These are phyloP conservation scores for Euplagia quadripunctaria DNA, from an alignment of 2,888 invertebrate species.

Conservation along the genomic window DNA sequence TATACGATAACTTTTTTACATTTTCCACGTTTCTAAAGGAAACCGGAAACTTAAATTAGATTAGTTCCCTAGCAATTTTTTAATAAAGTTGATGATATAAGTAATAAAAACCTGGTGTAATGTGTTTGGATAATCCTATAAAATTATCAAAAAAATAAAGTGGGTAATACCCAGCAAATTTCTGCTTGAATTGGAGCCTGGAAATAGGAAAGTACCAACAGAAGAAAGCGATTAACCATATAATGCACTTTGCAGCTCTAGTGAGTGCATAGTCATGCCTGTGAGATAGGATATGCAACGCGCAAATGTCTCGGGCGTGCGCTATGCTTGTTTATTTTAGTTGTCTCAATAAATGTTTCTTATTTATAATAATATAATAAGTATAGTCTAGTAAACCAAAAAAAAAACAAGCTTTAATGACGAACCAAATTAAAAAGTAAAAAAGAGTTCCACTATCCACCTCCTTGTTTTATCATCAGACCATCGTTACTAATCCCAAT, in stretches of 20 bases:
- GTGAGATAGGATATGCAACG: too few relatives aligned
- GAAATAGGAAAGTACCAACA: background rate
- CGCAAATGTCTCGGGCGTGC: too few relatives aligned
- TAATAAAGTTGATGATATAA: background rate
- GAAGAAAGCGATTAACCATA: background rate
- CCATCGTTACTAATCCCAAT: too few relatives aligned
- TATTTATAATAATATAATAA: too few relatives aligned
- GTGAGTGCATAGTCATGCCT: too few relatives aligned
- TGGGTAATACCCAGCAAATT: background rate
- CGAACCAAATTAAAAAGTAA: too few relatives aligned
- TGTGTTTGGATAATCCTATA: background rate
- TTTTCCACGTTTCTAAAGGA: background rate
- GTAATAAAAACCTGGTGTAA: background rate
- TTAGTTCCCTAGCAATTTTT: background rate
- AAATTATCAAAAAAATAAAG: background rate
- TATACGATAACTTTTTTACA: background rate
- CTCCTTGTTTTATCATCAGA: too few relatives aligned
- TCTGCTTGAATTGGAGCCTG: background rate
- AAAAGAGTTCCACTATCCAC: too few relatives aligned
- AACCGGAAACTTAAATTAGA: background rate
- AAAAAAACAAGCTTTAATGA: too few relatives aligned
- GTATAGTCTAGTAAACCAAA: too few relatives aligned
- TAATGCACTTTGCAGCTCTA: too few relatives aligned
- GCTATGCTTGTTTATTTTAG: background rate
- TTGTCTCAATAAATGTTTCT: background rate